phyloP scores from a whole-genome alignment of 1,140 invertebrate genomes.

The Eufriesea mexicana region DNA sequence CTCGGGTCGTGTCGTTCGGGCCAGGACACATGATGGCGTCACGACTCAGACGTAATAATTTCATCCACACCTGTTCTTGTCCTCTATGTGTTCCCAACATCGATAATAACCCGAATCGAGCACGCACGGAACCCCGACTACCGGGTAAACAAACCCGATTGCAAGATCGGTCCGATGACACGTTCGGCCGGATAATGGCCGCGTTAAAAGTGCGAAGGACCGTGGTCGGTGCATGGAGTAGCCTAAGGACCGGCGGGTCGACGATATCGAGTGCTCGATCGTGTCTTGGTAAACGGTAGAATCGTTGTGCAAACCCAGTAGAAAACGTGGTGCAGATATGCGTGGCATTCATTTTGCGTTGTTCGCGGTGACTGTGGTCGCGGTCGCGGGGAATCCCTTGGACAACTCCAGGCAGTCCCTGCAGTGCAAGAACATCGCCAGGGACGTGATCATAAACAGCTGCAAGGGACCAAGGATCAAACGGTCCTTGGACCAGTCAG shows the following conservation, averaged over 20 bases:
- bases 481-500: fast-evolving
- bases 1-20: too few species aligned
- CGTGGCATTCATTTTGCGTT: neutral
- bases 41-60: neutral
- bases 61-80: neutral
- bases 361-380: neutral
- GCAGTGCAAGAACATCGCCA: constrained; percentile 34
- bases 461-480: constrained; percentile 30
- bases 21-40: neutral
- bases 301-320: neutral
- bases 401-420: neutral
- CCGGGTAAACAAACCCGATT: constrained; percentile 16
- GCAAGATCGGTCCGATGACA: neutral
- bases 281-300: neutral
- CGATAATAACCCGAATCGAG: neutral
- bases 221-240: neutral
- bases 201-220: constrained; percentile 28
- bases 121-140: neutral
- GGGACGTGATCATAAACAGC: constrained; percentile 24
- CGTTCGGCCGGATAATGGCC: constrained; percentile 4
- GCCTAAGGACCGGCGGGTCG: constrained; percentile 1
- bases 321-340: neutral
- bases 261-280: neutral
- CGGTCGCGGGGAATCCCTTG: neutral
- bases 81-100: neutral